Percentiles rank a stretch among this genome's conserved stretches.
phyloP scores from a whole-genome alignment of 2,797 vertebrate species.

The Schizopygopsis pylzovi region DNA sequence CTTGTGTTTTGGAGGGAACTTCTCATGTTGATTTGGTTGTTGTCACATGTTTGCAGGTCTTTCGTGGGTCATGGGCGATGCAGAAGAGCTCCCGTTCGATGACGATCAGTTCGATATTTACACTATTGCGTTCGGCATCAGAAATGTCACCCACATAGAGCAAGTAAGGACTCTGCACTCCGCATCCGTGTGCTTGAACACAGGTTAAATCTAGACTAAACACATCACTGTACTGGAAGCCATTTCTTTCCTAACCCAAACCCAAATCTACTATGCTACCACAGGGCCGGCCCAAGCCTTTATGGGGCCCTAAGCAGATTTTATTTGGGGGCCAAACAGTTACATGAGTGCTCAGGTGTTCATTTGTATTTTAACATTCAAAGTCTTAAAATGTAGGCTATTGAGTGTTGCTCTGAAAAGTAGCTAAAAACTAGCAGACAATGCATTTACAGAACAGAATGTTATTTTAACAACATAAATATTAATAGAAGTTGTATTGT shows the following conservation, averaged over 20 bases:
- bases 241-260: background rate
- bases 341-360: no score
- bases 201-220: background rate
- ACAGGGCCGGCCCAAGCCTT: no score
- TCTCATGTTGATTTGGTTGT: background rate
- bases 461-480: no score
- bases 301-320: no score
- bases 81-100: constrained; percentile 93
- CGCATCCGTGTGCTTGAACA: background rate
- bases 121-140: constrained; percentile 95
- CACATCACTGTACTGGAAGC: background rate
- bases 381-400: no score
- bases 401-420: no score
- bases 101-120: constrained; percentile 94
- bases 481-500: no score
- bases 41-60: constrained; percentile 78
- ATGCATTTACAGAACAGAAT: no score
- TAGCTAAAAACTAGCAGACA: no score
- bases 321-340: no score
- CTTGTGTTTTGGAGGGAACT: constrained; percentile 33
- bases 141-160: constrained; percentile 93
- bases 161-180: constrained; percentile 73
- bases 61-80: constrained; percentile 93
- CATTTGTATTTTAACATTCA: no score
- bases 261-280: background rate